A percentile compares a stretch with the other conserved stretches of the same genome.
phyloP scores from a whole-genome alignment of 2,797 vertebrate genomes.

The Balearica regulorum region DNA sequence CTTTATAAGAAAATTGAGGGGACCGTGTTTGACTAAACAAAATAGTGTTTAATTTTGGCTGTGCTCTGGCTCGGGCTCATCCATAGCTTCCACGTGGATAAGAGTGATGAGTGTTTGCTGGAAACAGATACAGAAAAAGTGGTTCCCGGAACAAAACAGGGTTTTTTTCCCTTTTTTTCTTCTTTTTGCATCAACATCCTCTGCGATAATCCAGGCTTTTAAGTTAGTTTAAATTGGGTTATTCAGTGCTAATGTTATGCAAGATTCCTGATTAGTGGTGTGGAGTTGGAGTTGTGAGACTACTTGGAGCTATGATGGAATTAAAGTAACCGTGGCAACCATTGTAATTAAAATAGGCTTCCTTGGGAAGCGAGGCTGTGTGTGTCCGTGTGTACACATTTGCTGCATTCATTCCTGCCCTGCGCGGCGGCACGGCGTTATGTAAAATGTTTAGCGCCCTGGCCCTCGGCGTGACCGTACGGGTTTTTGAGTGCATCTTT shows the following conservation, averaged over 20 bases:
- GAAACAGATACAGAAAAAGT: neutral
- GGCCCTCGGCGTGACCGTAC: neutral
- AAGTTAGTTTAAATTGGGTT: neutral
- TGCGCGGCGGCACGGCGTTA: neutral
- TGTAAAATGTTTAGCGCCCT: neutral
- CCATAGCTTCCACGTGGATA: fast-evolving
- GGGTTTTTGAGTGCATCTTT: fast-evolving
- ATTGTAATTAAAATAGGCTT: slow-evolving; percentile 59
- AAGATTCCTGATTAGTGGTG: slow-evolving; percentile 5
- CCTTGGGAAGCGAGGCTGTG: neutral
- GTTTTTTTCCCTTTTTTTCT: fast-evolving
- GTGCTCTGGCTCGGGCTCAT: neutral
- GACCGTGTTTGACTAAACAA: fast-evolving
- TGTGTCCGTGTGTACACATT: neutral
- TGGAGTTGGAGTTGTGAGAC: neutral
- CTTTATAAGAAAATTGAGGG: fast-evolving
- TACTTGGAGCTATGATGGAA: neutral
- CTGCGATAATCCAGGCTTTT: neutral
- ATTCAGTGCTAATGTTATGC: slow-evolving; percentile 7
- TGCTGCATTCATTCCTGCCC: neutral
- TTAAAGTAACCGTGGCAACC: slow-evolving; percentile 66
- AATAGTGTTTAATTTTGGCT: neutral
- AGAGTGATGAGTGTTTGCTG: neutral
- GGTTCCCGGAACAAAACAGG: neutral
- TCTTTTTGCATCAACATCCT: neutral